Percentiles rank a stretch among this genome's conserved stretches.
These are phyloP conservation scores for Palaemon carinicauda DNA, from an alignment of 1,140 invertebrate species.

Conservation along the genomic window DNA sequence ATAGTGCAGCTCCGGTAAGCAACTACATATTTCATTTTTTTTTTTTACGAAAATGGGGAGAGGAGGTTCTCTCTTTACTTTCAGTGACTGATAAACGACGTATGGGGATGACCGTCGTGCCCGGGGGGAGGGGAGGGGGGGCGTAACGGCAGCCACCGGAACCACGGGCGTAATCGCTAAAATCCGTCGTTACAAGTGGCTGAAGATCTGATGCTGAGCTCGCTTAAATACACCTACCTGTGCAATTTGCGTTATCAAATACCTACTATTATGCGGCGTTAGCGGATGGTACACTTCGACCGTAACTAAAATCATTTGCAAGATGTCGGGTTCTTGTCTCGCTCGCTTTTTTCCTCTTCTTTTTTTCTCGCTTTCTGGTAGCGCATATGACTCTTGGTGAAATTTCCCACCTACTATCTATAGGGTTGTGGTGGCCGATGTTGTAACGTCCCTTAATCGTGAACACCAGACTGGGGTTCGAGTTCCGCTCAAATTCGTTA, in stretches of 20 bases:
- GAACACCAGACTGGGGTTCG: too few species aligned
- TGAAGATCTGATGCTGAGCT: neutral
- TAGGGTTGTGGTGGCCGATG: too few species aligned
- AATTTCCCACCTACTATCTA: too few species aligned
- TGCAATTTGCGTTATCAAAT: constrained; percentile 34
- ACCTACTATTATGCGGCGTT: constrained; percentile 27
- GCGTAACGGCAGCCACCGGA: neutral
- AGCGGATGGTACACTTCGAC: constrained; percentile 5
- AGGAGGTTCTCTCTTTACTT: neutral
- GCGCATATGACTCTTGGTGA: too few species aligned
- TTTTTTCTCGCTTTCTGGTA: neutral
- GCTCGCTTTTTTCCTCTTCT: neutral
- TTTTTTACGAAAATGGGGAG: too few species aligned
- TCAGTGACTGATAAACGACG: constrained; percentile 14
- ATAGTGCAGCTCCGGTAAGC: too few species aligned
- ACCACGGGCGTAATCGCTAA: too few species aligned
- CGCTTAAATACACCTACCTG: constrained; percentile 19
- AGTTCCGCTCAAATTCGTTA: too few species aligned
- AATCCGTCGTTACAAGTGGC: neutral
- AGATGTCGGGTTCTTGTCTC: neutral
- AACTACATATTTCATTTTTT: too few species aligned
- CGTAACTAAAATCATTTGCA: neutral
- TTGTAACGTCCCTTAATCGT: too few species aligned
- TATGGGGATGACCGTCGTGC: neutral
- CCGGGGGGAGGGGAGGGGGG: neutral